These are phyloP conservation scores for Dascyllus trimaculatus DNA, from an alignment of 2,113 vertebrate species.

Conservation along the genomic window DNA sequence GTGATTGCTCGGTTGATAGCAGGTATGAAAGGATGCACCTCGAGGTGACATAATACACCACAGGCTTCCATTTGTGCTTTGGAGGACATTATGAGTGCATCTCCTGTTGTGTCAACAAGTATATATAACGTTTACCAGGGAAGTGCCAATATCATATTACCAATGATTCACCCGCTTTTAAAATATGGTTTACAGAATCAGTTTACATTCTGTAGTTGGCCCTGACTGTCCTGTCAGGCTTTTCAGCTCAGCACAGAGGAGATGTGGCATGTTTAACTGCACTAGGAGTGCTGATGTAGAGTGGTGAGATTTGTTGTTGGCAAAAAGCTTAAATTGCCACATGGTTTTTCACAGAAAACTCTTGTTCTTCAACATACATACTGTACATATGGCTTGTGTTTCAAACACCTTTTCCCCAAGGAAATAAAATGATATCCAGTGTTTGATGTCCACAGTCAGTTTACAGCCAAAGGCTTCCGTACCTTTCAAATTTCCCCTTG, in stretches of 20 bases:
- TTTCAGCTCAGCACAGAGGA: constrained; percentile 46
- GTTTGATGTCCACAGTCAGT: constrained; percentile 86
- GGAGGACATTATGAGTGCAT: constrained; percentile 65
- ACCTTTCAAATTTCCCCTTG: constrained; percentile 79
- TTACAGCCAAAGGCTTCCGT: constrained; percentile 85
- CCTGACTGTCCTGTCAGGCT: constrained; percentile 50
- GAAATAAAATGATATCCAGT: constrained; percentile 82
- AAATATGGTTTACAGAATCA: constrained; percentile 77
- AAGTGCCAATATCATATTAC: constrained; percentile 76
- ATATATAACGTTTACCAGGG: constrained; percentile 63
- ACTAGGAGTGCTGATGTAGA: constrained; percentile 25
- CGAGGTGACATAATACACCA: constrained; percentile 70
- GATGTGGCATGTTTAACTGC: constrained; percentile 51
- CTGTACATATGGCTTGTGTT: constrained; percentile 76
- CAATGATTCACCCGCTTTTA: constrained; percentile 73
- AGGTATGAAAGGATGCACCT: constrained; percentile 56
- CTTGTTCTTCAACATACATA: constrained; percentile 55
- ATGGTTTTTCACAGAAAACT: constrained; percentile 65
- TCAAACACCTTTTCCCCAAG: constrained; percentile 78
- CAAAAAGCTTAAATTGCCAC: constrained; percentile 66
- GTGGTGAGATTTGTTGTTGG: constrained; percentile 55
- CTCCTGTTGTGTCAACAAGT: constrained; percentile 78
- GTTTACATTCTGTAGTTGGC: constrained; percentile 59
- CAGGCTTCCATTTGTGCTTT: constrained; percentile 68
- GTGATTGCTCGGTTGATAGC: constrained; percentile 30